Percentiles rank a stretch among this genome's conserved stretches.
phyloP scores from a whole-genome alignment of 2,888 invertebrate genomes.

The Drosophila paranaensis region DNA sequence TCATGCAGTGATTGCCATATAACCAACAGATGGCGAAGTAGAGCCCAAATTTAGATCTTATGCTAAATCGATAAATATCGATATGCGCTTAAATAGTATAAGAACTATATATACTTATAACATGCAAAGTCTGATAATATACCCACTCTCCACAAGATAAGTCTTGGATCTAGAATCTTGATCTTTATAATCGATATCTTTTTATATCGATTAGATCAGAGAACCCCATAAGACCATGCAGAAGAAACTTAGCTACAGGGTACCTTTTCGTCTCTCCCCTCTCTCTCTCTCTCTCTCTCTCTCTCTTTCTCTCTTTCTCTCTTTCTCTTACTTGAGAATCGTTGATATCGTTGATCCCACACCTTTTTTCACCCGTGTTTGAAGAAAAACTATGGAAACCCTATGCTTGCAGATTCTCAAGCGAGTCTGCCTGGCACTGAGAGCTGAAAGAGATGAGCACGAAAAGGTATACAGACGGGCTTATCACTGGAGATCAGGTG shows the following conservation, averaged over 20 bases:
- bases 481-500: slow-evolving; percentile 77
- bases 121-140: background rate
- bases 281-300: background rate
- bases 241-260: background rate
- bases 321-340: background rate
- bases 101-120: too few relatives aligned
- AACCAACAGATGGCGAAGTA: background rate
- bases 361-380: slow-evolving; percentile 8
- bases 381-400: slow-evolving; percentile 35
- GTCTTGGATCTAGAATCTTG: background rate
- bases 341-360: background rate
- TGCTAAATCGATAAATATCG: background rate
- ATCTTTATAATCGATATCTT: background rate
- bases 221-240: too few relatives aligned
- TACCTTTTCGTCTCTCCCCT: background rate
- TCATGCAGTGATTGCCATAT: too few relatives aligned
- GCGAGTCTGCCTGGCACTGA: background rate
- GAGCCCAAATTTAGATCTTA: too few relatives aligned
- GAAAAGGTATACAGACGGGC: slow-evolving; percentile 20
- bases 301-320: background rate
- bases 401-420: slow-evolving; percentile 52
- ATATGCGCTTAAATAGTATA: background rate
- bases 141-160: background rate
- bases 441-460: background rate
- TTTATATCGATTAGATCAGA: background rate